Evolutionary conservation across 2,797 vertebrate genomes (phyloP).

Genomic region (Sebastiscus tertius): DNA sequence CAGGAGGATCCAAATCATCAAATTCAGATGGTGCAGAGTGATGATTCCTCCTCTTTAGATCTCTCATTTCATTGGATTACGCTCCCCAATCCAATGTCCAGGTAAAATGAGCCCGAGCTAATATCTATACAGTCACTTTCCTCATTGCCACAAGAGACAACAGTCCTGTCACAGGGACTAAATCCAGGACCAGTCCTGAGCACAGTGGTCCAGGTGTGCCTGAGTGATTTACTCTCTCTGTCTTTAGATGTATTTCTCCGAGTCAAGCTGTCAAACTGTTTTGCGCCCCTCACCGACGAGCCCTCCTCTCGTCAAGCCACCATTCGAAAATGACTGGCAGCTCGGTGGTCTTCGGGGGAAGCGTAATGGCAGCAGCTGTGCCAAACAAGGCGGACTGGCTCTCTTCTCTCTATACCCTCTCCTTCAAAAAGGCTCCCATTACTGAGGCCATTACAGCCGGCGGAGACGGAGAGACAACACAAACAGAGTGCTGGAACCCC

Average conservation of each 20-base stretch:
- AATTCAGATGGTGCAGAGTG: not conserved
- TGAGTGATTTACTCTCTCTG: constrained; percentile 14
- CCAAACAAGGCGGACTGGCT: constrained; percentile 5
- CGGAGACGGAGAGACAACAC: constrained; percentile 26
- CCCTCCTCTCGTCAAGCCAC: not conserved
- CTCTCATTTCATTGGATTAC: not conserved
- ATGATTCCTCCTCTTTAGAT: not conserved
- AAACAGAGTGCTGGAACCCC: constrained; percentile 4
- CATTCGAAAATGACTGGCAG: constrained; percentile 8
- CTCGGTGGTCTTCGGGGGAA: not conserved
- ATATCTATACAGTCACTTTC: not conserved
- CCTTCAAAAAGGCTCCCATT: constrained; percentile 33
- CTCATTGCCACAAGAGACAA: not conserved
- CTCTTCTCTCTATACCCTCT: not conserved
- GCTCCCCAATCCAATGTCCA: not conserved
- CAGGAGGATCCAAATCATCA: not conserved
- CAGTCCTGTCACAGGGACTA: not conserved
- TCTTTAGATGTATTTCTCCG: constrained; percentile 7
- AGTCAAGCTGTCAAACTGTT: constrained; percentile 51
- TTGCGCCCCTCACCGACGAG: constrained; percentile 17
- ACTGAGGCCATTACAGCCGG: constrained; percentile 27
- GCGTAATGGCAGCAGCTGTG: constrained; percentile 15
- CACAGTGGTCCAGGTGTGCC: constrained; percentile 8
- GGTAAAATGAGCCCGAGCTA: not conserved
- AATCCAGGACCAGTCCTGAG: not conserved